Conservation (phyloP, 2,888 invertebrate species). For the Ophioninae sp. region DNA sequence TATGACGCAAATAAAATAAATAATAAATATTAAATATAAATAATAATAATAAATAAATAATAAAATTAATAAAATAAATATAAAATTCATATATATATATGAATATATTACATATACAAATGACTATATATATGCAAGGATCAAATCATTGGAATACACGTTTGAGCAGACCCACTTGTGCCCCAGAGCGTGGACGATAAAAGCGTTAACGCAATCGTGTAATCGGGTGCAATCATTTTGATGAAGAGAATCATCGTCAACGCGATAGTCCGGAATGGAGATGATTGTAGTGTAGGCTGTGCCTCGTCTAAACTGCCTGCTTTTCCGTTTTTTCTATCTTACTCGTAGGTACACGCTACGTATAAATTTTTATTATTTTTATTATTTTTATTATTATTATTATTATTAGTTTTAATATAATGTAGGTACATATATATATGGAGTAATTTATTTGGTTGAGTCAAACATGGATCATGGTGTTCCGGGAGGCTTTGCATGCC, state of each 20-base stretch:
- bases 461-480: constrained; percentile 31
- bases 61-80: not conserved
- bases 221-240: constrained; percentile 80
- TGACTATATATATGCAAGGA: not conserved
- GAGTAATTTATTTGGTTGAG: constrained; percentile 68
- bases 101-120: not conserved
- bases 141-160: constrained; percentile 44
- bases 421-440: constrained; percentile 64
- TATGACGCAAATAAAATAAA: too few species aligned
- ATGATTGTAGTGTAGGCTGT: constrained; percentile 79
- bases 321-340: constrained; percentile 61
- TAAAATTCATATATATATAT: not conserved
- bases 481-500: constrained; percentile 35
- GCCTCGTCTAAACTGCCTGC: constrained; percentile 72
- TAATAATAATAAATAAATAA: not conserved
- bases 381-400: constrained; percentile 1
- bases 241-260: constrained; percentile 77
- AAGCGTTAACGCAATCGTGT: constrained; percentile 78
- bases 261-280: constrained; percentile 77
- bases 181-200: constrained; percentile 66
- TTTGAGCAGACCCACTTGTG: constrained; percentile 35
- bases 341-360: constrained; percentile 29
- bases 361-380: constrained; percentile 10
- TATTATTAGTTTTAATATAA: constrained; percentile 27
- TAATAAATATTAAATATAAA: too few species aligned